phyloP scores from a whole-genome alignment of 2,113 vertebrate genomes.

The Edolisoma coerulescens region DNA sequence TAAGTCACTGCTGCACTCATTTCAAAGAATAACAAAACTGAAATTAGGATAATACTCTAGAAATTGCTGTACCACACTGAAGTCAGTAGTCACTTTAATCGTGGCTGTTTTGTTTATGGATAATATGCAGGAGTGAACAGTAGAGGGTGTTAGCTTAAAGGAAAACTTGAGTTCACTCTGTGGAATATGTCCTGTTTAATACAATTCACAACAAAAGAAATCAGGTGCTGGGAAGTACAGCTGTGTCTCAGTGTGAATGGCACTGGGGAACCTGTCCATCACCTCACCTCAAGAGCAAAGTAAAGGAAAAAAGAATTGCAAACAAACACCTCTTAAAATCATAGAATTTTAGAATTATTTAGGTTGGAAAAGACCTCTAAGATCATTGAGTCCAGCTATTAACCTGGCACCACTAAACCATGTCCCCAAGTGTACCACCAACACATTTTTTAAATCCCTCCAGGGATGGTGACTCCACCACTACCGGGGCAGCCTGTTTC shows the following conservation, averaged over 20 bases:
- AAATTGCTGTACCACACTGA: neutral
- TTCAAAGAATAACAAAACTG: neutral
- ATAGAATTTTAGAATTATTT: neutral
- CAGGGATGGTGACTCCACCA: neutral
- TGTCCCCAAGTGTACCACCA: neutral
- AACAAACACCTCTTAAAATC: neutral
- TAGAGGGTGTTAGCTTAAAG: conserved; percentile 49
- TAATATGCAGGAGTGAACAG: conserved; percentile 13
- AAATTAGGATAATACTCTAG: neutral
- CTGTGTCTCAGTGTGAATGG: neutral
- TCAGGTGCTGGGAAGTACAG: neutral
- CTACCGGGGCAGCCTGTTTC: neutral
- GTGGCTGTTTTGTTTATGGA: neutral
- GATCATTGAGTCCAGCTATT: neutral
- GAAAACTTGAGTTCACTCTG: neutral
- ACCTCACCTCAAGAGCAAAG: neutral
- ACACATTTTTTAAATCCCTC: neutral
- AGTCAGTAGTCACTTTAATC: neutral
- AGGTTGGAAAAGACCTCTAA: neutral
- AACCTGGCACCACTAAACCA: neutral
- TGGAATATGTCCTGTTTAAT: neutral
- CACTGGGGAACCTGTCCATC: neutral
- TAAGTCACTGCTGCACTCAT: neutral
- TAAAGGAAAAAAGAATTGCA: neutral
- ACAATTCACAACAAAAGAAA: neutral